phyloP scores from a whole-genome alignment of 2,113 vertebrate species.

The Ondatra zibethicus region DNA sequence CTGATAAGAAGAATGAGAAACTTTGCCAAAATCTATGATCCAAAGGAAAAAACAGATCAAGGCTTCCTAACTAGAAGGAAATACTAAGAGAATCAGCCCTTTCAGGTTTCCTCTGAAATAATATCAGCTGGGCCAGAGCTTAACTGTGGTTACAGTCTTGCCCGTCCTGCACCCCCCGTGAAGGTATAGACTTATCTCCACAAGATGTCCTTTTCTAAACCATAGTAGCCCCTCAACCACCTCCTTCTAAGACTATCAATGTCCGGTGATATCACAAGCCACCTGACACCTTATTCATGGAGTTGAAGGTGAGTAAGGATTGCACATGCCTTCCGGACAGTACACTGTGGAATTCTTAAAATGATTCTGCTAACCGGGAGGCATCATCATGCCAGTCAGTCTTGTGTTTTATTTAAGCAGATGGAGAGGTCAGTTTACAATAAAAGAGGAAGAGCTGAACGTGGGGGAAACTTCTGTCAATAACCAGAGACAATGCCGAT shows the following conservation, averaged over 20 bases:
- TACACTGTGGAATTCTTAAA: not conserved
- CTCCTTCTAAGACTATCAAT: not conserved
- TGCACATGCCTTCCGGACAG: not conserved
- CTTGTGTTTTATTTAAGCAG: not conserved
- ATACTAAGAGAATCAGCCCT: not conserved
- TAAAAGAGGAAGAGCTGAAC: constrained; percentile 2
- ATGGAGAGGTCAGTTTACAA: not conserved
- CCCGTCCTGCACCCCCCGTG: not conserved
- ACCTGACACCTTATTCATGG: not conserved
- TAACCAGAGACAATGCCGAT: not conserved
- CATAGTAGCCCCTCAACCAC: not conserved
- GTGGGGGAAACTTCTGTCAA: not conserved
- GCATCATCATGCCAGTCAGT: not conserved
- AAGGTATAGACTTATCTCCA: not conserved
- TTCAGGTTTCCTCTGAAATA: constrained; percentile 17
- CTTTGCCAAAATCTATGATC: not conserved
- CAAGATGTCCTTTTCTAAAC: not conserved
- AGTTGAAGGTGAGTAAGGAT: not conserved
- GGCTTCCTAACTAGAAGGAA: not conserved
- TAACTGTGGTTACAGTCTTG: not conserved
- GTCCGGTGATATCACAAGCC: not conserved
- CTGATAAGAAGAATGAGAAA: not conserved
- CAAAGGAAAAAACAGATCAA: not conserved
- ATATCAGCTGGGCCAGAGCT: not conserved
- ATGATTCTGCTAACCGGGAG: not conserved